phyloP scores from a whole-genome alignment of 2,888 invertebrate species.

The Aspidiotus rigidus region DNA sequence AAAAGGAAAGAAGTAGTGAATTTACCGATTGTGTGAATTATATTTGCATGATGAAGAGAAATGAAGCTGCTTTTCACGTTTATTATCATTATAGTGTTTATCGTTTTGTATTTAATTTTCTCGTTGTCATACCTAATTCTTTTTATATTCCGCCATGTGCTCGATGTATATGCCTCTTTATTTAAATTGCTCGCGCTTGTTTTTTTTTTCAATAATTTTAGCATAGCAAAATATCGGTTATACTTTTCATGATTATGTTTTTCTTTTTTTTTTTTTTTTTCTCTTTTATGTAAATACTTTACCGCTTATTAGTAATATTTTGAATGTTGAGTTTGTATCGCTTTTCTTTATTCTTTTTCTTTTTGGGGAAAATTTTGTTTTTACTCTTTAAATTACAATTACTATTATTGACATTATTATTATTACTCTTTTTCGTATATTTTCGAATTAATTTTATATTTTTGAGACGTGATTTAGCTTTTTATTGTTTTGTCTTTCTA shows the following conservation, averaged over 20 bases:
- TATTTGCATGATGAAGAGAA: neutral
- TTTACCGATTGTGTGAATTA: neutral
- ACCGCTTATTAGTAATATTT: slow-evolving; percentile 22
- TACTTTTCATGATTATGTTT: neutral
- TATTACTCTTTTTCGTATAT: neutral
- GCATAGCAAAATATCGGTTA: neutral
- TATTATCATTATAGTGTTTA: neutral
- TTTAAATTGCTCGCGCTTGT: neutral
- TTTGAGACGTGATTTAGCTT: neutral
- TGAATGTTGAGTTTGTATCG: slow-evolving; percentile 5
- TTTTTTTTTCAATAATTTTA: neutral
- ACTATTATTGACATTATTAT: neutral
- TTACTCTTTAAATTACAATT: slow-evolving; percentile 5
- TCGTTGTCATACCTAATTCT: neutral
- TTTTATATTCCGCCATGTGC: no score
- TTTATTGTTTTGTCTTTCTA: no score
- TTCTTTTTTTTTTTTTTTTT: neutral
- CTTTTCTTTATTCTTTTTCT: neutral
- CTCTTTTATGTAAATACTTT: slow-evolving; percentile 7
- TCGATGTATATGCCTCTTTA: no score
- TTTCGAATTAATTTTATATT: neutral
- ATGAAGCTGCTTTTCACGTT: neutral
- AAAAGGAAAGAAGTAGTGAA: neutral
- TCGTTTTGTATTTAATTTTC: neutral
- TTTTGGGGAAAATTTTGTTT: neutral